Conservation (phyloP, 2,797 vertebrate species). For the Gobio occitaniae region DNA sequence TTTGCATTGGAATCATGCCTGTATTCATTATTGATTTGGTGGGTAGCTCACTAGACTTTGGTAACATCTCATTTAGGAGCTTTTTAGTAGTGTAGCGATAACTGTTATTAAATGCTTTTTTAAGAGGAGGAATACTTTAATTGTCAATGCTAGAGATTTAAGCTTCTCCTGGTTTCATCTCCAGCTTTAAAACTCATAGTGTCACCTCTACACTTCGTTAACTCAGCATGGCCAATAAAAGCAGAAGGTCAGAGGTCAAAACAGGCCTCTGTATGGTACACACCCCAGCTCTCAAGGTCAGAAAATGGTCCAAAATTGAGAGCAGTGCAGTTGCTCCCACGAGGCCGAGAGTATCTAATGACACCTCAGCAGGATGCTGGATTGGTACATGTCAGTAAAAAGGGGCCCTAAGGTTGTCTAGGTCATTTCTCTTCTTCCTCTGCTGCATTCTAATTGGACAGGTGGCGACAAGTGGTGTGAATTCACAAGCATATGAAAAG, state of each 20-base stretch:
- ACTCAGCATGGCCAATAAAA: conserved; percentile 35
- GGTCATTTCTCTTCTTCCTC: conserved; percentile 32
- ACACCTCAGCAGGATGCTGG: conserved; percentile 32
- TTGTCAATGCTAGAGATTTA: conserved; percentile 2
- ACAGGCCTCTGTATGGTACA: conserved; percentile 54
- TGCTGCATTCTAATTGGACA: conserved; percentile 37
- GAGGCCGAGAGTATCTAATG: conserved; percentile 48
- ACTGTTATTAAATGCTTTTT: not conserved
- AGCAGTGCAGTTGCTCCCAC: conserved; percentile 30
- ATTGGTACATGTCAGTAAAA: conserved; percentile 41
- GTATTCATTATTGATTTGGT: not conserved
- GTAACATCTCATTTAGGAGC: not conserved
- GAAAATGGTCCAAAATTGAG: conserved; percentile 48
- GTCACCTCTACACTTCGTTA: not conserved
- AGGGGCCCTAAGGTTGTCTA: conserved; percentile 46
- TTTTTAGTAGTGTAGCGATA: not conserved
- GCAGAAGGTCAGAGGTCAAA: conserved; percentile 52
- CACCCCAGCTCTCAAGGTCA: conserved; percentile 20
- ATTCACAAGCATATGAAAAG: not conserved
- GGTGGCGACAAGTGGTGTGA: conserved; percentile 28
- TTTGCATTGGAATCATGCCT: not conserved
- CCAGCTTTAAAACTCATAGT: conserved; percentile 24
- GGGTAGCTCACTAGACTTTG: not conserved
- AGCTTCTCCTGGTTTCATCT: conserved; percentile 9
- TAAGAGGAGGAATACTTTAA: not conserved